Percentiles rank a stretch among this genome's conserved stretches.
phyloP scores from a whole-genome alignment of 2,113 vertebrate genomes.

The Triplophysa siluroides region DNA sequence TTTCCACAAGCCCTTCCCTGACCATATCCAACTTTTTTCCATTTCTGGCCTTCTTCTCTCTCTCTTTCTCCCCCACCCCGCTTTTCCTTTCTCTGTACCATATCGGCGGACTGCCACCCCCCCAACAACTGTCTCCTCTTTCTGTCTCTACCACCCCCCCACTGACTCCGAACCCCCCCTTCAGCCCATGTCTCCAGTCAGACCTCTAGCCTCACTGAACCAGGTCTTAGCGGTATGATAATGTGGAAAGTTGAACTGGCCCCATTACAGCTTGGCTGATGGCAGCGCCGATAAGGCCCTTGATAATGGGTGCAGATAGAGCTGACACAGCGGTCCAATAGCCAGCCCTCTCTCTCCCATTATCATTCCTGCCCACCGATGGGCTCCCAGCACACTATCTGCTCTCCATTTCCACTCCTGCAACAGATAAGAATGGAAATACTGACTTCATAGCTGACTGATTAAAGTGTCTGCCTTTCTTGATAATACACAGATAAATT shows the following conservation, averaged over 20 bases:
- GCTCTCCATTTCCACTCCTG: slow-evolving; percentile 99
- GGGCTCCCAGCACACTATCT: slow-evolving; percentile 92
- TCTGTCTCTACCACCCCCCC: slow-evolving; percentile 22
- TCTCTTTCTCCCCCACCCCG: slow-evolving; percentile 33
- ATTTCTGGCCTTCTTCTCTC: slow-evolving; percentile 15
- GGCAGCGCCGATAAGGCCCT: slow-evolving; percentile 86
- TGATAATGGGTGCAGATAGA: slow-evolving; percentile 99
- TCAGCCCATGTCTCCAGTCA: slow-evolving; percentile 76
- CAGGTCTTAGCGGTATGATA: slow-evolving; percentile 98
- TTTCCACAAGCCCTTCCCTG: slow-evolving; percentile 13
- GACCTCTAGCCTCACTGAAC: slow-evolving; percentile 82
- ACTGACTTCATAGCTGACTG: slow-evolving; percentile 99
- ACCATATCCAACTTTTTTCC: background rate
- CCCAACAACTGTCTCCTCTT: slow-evolving; percentile 23
- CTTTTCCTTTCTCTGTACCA: slow-evolving; percentile 16
- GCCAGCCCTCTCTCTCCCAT: slow-evolving; percentile 88
- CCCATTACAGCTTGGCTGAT: slow-evolving; percentile 98
- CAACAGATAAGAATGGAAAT: slow-evolving; percentile 99
- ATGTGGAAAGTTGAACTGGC: slow-evolving; percentile 99
- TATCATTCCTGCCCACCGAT: slow-evolving; percentile 99
- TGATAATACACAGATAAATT: slow-evolving; percentile 99
- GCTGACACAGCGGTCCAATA: slow-evolving; percentile 90
- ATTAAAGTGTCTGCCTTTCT: slow-evolving; percentile 99
- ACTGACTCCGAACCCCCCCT: slow-evolving; percentile 50
- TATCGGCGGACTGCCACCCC: slow-evolving; percentile 20